Percentiles rank a stretch among this genome's conserved stretches.
Conservation (phyloP, 2,888 invertebrate genomes). For the Noctua janthina region DNA sequence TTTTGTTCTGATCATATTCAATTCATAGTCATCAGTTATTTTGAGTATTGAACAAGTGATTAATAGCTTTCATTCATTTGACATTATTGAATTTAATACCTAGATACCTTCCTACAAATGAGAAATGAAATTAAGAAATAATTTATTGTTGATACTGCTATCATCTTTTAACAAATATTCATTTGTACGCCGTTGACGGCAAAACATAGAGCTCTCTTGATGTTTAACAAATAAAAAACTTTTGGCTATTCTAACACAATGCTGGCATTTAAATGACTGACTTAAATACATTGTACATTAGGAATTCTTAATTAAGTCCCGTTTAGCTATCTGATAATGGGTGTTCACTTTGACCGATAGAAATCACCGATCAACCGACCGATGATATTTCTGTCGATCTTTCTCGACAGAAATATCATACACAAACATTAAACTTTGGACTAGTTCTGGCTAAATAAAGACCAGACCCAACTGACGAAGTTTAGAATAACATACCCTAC, state of each 20-base stretch:
- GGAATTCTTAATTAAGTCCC: not conserved
- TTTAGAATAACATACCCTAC: slow-evolving; percentile 7
- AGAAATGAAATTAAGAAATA: not conserved
- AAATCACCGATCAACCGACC: no score
- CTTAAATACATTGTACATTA: not conserved
- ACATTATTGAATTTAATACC: not conserved
- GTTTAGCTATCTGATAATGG: not conserved
- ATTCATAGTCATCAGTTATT: not conserved
- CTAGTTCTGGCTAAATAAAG: slow-evolving; percentile 4
- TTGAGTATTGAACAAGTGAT: not conserved
- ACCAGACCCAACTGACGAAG: not conserved
- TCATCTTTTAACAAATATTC: no score
- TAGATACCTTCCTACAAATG: not conserved
- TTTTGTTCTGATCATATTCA: not conserved
- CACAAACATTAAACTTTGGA: not conserved
- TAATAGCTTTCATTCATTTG: not conserved
- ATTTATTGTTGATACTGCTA: not conserved
- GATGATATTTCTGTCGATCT: no score
- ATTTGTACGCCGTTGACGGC: not conserved
- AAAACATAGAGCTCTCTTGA: not conserved
- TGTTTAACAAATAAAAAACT: no score
- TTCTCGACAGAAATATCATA: not conserved
- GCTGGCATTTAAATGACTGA: not conserved
- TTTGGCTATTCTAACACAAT: not conserved
- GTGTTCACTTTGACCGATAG: no score